These are phyloP conservation scores for Scaptomyza montana DNA, from an alignment of 1,140 invertebrate genomes.

Conservation along the genomic window DNA sequence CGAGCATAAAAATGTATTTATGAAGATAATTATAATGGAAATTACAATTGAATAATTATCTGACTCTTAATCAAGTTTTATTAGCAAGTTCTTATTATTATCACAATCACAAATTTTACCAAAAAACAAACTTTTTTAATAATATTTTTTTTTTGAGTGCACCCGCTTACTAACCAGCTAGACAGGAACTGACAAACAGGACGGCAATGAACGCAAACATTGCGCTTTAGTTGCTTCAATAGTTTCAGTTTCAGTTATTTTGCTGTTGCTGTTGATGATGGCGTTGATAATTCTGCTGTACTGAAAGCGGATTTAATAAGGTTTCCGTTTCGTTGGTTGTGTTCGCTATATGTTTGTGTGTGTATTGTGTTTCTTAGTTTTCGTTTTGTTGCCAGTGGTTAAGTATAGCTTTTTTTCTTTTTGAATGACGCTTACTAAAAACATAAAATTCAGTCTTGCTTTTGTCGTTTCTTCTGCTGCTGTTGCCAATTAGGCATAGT, in stretches of 20 bases:
- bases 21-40: too few species aligned
- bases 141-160: background rate
- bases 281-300: conserved; percentile 25
- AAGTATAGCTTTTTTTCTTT: conserved; percentile 18
- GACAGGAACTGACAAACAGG: conserved; percentile 79
- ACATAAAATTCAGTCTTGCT: conserved; percentile 82
- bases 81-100: too few species aligned
- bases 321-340: conserved; percentile 45
- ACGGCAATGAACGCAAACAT: conserved; percentile 79
- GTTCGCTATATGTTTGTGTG: conserved; percentile 28
- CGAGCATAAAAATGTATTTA: too few species aligned
- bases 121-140: too few species aligned
- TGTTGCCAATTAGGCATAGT: conserved; percentile 36
- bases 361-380: conserved; percentile 6
- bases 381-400: conserved; percentile 12
- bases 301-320: conserved; percentile 46
- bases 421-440: conserved; percentile 69
- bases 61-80: too few species aligned
- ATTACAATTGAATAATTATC: too few species aligned
- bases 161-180: conserved; percentile 72
- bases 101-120: too few species aligned
- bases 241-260: conserved; percentile 30
- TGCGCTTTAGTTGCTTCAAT: conserved; percentile 56
- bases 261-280: conserved; percentile 20
- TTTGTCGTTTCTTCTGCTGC: conserved; percentile 38